Conservation (phyloP, 2,797 vertebrate species). For the Danio albolineatus region DNA sequence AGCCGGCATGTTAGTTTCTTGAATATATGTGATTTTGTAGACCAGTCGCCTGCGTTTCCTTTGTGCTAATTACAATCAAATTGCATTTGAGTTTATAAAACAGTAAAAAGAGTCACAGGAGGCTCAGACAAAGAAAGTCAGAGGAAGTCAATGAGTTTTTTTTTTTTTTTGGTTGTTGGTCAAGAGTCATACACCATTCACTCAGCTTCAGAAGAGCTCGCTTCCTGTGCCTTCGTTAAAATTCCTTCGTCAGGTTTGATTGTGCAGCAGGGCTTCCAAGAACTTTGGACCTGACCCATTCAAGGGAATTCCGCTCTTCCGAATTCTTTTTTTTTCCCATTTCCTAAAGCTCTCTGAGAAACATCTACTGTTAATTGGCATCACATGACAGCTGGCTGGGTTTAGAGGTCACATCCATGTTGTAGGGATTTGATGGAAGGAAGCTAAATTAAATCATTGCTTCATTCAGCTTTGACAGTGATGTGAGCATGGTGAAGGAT, state of each 20-base stretch:
- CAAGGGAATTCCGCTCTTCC: slow-evolving; percentile 48
- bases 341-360: slow-evolving; percentile 62
- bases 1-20: neutral
- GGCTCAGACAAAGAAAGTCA: slow-evolving; percentile 2
- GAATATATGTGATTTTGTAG: slow-evolving; percentile 3
- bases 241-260: slow-evolving; percentile 41
- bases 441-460: slow-evolving; percentile 46
- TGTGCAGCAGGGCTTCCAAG: slow-evolving; percentile 49
- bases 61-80: slow-evolving; percentile 22
- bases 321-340: neutral
- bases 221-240: slow-evolving; percentile 55
- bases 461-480: slow-evolving; percentile 36
- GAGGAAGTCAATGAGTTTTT: slow-evolving; percentile 30
- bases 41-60: neutral
- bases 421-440: slow-evolving; percentile 60
- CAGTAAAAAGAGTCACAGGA: neutral
- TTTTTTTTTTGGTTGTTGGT: slow-evolving; percentile 13
- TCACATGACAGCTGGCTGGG: slow-evolving; percentile 73
- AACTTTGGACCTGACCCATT: slow-evolving; percentile 39
- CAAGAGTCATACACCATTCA: slow-evolving; percentile 43
- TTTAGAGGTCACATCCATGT: slow-evolving; percentile 72
- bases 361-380: slow-evolving; percentile 70
- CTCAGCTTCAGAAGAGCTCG: slow-evolving; percentile 37
- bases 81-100: slow-evolving; percentile 7
- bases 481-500: slow-evolving; percentile 15